These are phyloP conservation scores for Harpalus rufipes DNA, from an alignment of 2,888 invertebrate genomes.

Conservation along the genomic window DNA sequence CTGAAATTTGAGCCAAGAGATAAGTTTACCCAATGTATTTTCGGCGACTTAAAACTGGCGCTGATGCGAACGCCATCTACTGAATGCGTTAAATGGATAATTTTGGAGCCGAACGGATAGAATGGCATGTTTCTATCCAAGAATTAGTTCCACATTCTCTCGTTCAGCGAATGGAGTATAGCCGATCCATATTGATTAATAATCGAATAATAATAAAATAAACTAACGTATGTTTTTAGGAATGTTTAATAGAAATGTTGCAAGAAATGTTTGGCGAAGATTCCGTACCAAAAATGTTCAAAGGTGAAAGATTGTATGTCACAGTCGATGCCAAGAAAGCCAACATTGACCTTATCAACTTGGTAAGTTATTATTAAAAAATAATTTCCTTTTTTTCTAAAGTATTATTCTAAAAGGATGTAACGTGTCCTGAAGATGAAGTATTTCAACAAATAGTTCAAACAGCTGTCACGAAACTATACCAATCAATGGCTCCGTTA, in stretches of 20 bases:
- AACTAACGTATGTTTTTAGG: constrained; percentile 76
- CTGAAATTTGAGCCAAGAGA: too few relatives aligned
- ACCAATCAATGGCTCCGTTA: constrained; percentile 87
- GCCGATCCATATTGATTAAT: too few relatives aligned
- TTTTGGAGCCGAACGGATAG: too few relatives aligned
- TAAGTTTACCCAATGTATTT: too few relatives aligned
- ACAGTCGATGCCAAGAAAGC: constrained; percentile 92
- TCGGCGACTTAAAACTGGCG: too few relatives aligned
- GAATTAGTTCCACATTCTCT: too few relatives aligned
- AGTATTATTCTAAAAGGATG: constrained; percentile 81
- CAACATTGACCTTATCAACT: constrained; percentile 88
- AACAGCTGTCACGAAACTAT: constrained; percentile 90
- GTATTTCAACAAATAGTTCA: constrained; percentile 90
- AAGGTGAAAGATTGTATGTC: constrained; percentile 92
- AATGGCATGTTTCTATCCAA: too few relatives aligned
- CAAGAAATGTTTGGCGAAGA: constrained; percentile 98
- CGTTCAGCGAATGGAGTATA: too few relatives aligned
- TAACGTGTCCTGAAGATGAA: constrained; percentile 89
- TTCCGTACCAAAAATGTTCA: constrained; percentile 95
- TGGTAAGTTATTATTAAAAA: constrained; percentile 79
- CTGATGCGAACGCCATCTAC: too few relatives aligned
- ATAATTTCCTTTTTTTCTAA: constrained; percentile 37
- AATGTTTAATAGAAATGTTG: constrained; percentile 92
- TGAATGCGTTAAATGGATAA: too few relatives aligned
- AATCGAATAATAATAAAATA: too few relatives aligned